phyloP scores from a whole-genome alignment of 2,888 invertebrate genomes.

The Geophilus truncorum region DNA sequence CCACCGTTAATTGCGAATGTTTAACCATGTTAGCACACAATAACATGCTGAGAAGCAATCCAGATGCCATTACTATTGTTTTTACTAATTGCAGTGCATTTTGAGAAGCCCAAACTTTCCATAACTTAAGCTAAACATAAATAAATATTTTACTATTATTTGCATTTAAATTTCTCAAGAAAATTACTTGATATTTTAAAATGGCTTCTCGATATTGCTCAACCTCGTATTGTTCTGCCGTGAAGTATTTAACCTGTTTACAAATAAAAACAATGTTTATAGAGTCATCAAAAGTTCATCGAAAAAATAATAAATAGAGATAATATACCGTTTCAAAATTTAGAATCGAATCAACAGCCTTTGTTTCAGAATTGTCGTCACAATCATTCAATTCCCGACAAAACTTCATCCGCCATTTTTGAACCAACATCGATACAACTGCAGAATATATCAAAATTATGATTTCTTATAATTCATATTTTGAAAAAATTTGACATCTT shows the following conservation, averaged over 20 bases:
- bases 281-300: not conserved
- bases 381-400: slow-evolving; percentile 88
- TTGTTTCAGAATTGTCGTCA: slow-evolving; percentile 85
- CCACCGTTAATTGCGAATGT: slow-evolving; percentile 68
- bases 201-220: slow-evolving; percentile 78
- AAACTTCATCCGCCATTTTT: slow-evolving; percentile 96
- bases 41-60: slow-evolving; percentile 78
- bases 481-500: slow-evolving; percentile 47
- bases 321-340: slow-evolving; percentile 91
- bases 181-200: slow-evolving; percentile 70
- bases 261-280: not conserved
- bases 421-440: slow-evolving; percentile 82
- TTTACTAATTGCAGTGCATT: slow-evolving; percentile 87
- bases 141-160: slow-evolving; percentile 75
- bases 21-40: slow-evolving; percentile 84
- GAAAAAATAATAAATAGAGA: not conserved
- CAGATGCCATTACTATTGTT: slow-evolving; percentile 80
- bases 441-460: slow-evolving; percentile 44
- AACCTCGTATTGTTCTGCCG: slow-evolving; percentile 88
- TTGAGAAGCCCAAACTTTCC: slow-evolving; percentile 75
- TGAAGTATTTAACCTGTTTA: slow-evolving; percentile 75
- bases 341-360: slow-evolving; percentile 89
- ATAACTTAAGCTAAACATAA: no score
- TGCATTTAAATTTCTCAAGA: slow-evolving; percentile 13
- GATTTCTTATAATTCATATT: no score